phyloP scores from a whole-genome alignment of 2,113 vertebrate species.

The Tragelaphus strepsiceros region DNA sequence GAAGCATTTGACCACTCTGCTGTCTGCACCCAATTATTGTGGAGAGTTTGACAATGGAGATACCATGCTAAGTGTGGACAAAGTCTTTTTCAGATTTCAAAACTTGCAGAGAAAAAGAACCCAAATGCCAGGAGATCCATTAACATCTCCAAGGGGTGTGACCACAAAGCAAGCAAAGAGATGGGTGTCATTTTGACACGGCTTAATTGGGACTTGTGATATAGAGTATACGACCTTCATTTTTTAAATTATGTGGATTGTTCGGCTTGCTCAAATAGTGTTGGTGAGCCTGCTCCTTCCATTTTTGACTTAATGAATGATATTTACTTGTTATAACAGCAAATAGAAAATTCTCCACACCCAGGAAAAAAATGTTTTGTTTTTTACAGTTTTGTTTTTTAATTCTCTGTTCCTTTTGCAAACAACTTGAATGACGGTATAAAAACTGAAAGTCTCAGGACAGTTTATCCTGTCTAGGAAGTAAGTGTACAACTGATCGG shows the following conservation, averaged over 20 bases:
- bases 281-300: conserved; percentile 78
- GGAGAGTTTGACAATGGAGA: conserved; percentile 98
- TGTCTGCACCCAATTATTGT: conserved; percentile 97
- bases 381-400: conserved; percentile 41
- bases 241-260: conserved; percentile 83
- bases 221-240: conserved; percentile 84
- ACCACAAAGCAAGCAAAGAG: conserved; percentile 98
- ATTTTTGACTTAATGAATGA: conserved; percentile 74
- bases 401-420: conserved; percentile 63
- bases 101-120: conserved; percentile 99
- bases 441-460: conserved; percentile 85
- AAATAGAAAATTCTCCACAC: conserved; percentile 72
- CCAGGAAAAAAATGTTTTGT: conserved; percentile 64
- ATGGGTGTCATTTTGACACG: conserved; percentile 80
- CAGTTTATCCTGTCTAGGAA: conserved; percentile 77
- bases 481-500: conserved; percentile 62
- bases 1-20: conserved; percentile 96
- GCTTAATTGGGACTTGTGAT: conserved; percentile 83
- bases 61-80: conserved; percentile 99
- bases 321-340: conserved; percentile 85
- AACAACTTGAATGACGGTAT: conserved; percentile 80
- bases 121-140: conserved; percentile 93
- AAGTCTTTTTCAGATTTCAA: conserved; percentile 99
- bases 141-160: conserved; percentile 96
- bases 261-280: conserved; percentile 85